A percentile compares a stretch with the other conserved stretches of the same genome.
Evolutionary conservation across 30 jellyfish, hydroid and myxozoan species (phyloP).

Genomic region (Aurelia coerulea): DNA sequence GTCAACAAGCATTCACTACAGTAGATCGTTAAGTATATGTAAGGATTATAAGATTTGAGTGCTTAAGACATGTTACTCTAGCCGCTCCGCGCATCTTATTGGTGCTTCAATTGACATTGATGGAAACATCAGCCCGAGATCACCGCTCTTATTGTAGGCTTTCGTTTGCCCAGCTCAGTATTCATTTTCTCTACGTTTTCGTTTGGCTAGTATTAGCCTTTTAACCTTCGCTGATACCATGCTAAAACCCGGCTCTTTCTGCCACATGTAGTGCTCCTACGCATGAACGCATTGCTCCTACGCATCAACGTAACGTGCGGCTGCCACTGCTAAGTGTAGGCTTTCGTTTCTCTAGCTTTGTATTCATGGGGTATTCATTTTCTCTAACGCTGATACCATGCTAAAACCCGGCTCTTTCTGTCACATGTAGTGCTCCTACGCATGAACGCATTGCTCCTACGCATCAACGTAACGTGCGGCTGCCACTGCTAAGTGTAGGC

Average conservation of each 20-base stretch:
- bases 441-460: neutral
- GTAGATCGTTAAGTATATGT: constrained; percentile 81
- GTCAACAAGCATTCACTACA: constrained; percentile 68
- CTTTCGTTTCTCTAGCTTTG: neutral
- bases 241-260: constrained; percentile 20
- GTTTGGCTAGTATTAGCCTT: constrained; percentile 34
- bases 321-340: neutral
- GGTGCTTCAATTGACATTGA: constrained; percentile 48
- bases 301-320: neutral
- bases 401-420: constrained; percentile 12
- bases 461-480: neutral
- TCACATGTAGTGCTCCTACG: neutral
- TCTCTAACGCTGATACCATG: neutral
- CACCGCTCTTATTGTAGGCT: constrained; percentile 47
- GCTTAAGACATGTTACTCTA: constrained; percentile 64
- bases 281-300: too few relatives aligned
- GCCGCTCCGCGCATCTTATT: constrained; percentile 42
- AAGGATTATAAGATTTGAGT: constrained; percentile 66
- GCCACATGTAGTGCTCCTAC: neutral
- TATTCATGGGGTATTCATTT: neutral
- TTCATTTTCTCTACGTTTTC: constrained; percentile 6
- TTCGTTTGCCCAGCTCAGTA: constrained; percentile 4
- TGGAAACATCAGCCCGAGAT: constrained; percentile 1
- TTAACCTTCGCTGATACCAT: constrained; percentile 26
- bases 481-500: neutral